Evolutionary conservation across 2,888 invertebrate genomes (phyloP).

Genomic region (Panorpa germanica): DNA sequence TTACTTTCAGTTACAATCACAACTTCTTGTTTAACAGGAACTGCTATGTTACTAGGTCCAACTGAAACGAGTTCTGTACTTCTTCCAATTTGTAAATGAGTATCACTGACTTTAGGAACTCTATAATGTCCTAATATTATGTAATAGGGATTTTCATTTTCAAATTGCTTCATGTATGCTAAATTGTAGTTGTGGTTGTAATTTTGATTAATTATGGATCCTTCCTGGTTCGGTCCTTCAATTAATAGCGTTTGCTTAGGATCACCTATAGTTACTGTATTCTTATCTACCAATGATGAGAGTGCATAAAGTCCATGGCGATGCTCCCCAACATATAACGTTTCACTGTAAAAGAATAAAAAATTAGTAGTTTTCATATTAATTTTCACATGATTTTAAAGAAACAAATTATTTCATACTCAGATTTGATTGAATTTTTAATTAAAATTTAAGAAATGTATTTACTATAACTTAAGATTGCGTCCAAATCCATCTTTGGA

Average conservation of each 20-base stretch:
- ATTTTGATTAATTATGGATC: too few relatives aligned
- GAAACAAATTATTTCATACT: slow-evolving; percentile 1
- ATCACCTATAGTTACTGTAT: slow-evolving; percentile 52
- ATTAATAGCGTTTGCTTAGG: slow-evolving; percentile 17
- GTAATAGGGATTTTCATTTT: slow-evolving; percentile 26
- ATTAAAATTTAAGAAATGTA: slow-evolving; percentile 9
- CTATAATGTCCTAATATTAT: slow-evolving; percentile 48
- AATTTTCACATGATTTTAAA: slow-evolving; percentile 4
- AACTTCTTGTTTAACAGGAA: too few relatives aligned
- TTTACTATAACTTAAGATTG: slow-evolving; percentile 41
- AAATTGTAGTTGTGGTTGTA: too few relatives aligned
- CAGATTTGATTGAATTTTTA: slow-evolving; percentile 4
- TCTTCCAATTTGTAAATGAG: too few relatives aligned
- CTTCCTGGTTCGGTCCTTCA: too few relatives aligned
- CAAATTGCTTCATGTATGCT: slow-evolving; percentile 23
- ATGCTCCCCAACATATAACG: slow-evolving; percentile 83
- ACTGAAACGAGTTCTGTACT: too few relatives aligned
- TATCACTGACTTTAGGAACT: too few relatives aligned
- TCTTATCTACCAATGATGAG: slow-evolving; percentile 81
- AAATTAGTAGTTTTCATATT: slow-evolving; percentile 5
- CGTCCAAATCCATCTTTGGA: slow-evolving; percentile 37
- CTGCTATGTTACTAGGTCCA: too few relatives aligned
- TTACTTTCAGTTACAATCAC: too few relatives aligned
- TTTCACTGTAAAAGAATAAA: slow-evolving; percentile 42
- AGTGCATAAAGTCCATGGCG: slow-evolving; percentile 77